Base-by-base conservation (phyloP, 2,113 vertebrate genomes). In the Pterocles gutturalis region DNA sequence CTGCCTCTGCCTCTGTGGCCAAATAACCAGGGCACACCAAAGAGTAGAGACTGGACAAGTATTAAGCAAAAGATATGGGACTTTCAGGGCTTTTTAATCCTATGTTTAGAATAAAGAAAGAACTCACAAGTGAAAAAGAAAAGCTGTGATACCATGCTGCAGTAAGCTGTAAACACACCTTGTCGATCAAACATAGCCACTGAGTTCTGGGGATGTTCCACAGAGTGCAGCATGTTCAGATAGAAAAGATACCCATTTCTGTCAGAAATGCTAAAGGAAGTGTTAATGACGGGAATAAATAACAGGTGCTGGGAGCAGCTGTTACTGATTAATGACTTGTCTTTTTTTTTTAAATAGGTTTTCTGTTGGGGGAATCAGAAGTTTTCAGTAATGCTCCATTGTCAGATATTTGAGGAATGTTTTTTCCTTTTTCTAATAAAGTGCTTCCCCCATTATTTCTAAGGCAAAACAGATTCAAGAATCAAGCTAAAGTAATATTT, bases 301-400 rank as follows among this genome's bases (percentile, higher is more conserved):
- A 95, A 98, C 98, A 98, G 98, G 98, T 98, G 98, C 81, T 51
- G 66, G 88, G 93, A 95, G 94, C 98, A 98, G 98, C 98, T 98
- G 98, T 94, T 91, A 51, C 89, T 86, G 93, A 95, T 92, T 96
- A 93, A 94, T 62, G 85, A 92, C 97, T 92, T 84, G 61, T 84
- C 94, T 87, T 85, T 97, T 97, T 96, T 96, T 10, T 87, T 85
- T 97, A 93, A 96, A 93, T 64, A 72, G 46, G 69, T 93, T 97
- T 98, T 97, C 93, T 97, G 94, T 88, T 96, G 90, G 36, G 71
- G 54, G 86, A 95, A 96, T 93, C 76, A 93, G 89, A 95, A 96
- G 53, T 96, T 96, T 91, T 89, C 64, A 87, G 91, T 79, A 88
- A 66, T 55, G 51, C 49, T 97, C 54, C n/a, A 51, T 60, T 94